Evolutionary conservation across 2,888 invertebrate species (phyloP).

Genomic region (Temnothorax unifasciatus): DNA sequence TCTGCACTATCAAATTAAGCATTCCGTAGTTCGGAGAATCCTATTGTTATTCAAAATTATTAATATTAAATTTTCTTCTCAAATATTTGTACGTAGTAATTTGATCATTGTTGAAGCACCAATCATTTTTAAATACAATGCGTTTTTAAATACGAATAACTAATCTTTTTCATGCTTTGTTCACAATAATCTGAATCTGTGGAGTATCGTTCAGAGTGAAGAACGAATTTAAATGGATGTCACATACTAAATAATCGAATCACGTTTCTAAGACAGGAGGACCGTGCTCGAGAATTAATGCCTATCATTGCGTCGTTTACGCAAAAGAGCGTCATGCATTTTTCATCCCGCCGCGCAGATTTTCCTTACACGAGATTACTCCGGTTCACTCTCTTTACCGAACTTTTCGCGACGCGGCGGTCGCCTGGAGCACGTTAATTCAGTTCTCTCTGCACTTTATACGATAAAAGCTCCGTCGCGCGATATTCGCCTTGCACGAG

Average conservation of each 20-base stretch:
- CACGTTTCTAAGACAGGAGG: constrained; percentile 34
- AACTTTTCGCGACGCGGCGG: constrained; percentile 36
- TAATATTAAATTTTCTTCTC: neutral
- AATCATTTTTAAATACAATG: neutral
- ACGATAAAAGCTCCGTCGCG: constrained; percentile 50
- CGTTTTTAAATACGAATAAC: neutral
- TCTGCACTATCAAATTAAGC: neutral
- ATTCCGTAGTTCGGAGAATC: neutral
- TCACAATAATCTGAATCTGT: neutral
- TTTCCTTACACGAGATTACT: constrained; percentile 56
- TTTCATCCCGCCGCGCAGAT: constrained; percentile 52
- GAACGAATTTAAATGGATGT: constrained; percentile 34
- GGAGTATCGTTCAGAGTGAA: neutral
- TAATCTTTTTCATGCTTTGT: neutral
- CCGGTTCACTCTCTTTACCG: constrained; percentile 53
- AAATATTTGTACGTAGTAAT: neutral
- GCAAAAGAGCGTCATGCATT: constrained; percentile 49
- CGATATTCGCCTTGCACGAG: constrained; percentile 52
- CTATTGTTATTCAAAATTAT: neutral
- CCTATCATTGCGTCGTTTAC: constrained; percentile 54
- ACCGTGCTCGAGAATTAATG: constrained; percentile 52
- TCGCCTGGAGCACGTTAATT: constrained; percentile 54
- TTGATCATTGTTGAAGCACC: neutral
- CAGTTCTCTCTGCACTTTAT: constrained; percentile 62
- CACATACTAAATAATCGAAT: constrained; percentile 26